These are phyloP conservation scores for Meteorus colon DNA, from an alignment of 2,888 invertebrate species.

Conservation along the genomic window DNA sequence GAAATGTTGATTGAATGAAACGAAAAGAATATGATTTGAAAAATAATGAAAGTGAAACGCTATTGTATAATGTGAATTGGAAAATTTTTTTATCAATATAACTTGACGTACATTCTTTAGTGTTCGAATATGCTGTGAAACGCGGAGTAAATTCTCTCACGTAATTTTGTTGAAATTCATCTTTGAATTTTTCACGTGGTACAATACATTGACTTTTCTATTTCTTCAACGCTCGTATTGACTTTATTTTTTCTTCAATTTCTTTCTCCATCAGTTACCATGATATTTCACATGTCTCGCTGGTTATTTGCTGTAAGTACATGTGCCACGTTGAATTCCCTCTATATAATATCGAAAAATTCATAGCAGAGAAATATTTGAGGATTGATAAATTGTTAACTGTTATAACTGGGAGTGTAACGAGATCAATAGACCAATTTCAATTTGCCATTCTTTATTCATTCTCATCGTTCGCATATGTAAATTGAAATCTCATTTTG, in stretches of 20 bases:
- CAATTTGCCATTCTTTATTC: slow-evolving; percentile 4
- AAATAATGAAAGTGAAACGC: no score
- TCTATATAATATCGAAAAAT: background rate
- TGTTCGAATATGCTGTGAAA: background rate
- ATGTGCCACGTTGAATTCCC: background rate
- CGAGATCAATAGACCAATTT: background rate
- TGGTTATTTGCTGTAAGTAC: background rate
- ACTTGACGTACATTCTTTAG: background rate
- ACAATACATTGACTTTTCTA: background rate
- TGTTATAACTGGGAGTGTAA: background rate
- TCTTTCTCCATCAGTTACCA: background rate
- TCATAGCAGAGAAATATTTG: background rate
- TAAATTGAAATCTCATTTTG: background rate
- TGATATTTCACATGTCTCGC: background rate
- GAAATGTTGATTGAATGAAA: background rate
- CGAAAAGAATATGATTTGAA: background rate
- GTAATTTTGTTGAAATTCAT: background rate
- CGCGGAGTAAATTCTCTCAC: background rate
- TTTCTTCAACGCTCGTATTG: background rate
- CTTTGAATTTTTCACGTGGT: background rate
- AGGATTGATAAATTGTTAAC: background rate
- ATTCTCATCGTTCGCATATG: background rate
- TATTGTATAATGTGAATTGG: no score
- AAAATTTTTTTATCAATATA: no score
- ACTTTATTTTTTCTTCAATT: background rate